Base-by-base conservation (phyloP, 2,113 vertebrate species). In the Telmatochromis sp. region DNA sequence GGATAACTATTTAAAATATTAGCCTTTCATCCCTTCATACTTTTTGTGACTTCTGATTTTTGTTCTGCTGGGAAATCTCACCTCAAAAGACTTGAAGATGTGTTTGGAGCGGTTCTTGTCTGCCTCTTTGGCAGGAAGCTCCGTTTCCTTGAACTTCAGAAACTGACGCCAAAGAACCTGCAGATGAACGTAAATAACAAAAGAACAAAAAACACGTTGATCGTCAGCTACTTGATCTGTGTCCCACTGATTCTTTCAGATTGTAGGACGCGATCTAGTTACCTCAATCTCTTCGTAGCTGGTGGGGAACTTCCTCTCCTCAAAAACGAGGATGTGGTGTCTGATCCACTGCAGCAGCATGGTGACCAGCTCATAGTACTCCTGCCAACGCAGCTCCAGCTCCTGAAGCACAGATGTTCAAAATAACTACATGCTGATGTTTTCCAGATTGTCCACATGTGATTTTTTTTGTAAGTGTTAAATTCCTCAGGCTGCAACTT, bases 201-300 rank as follows among this genome's bases (percentile, higher is more conserved):
- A 31, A 28, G 42, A 26, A 19, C 26, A 51, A 8, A 4, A 68
- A n/a, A 57, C 23, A 13, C 2, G 9, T 17, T 15, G 2, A 8
- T 40, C 17, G 5, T 65, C 17, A 13, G 14, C 33, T 13, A 68
- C 26, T 10, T 35, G 7, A 4, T 35, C 17, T 4, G 3, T 2
- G 4, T 55, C 51, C 0, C 23, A 1, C 10, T 21, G 9, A 9
- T 15, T 14, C 37, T 26, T 31, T 37, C 1, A 15, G 53, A 19
- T 2, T 26, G n/a, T 6, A 11, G 5, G 14, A 10, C 5, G 5
- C 2, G 9, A 28, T 26, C 8, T 4, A 0, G 94, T 94, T 87
- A 98, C 98, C 97, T 99, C 98, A 0, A 98, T 97, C 96, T 99
- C 98, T 92, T 99, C 98, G 0, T 97, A 99, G 96, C 97, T 98